Evolutionary conservation across 2,797 vertebrate species (phyloP).

Genomic region (Chrosomus eos): DNA sequence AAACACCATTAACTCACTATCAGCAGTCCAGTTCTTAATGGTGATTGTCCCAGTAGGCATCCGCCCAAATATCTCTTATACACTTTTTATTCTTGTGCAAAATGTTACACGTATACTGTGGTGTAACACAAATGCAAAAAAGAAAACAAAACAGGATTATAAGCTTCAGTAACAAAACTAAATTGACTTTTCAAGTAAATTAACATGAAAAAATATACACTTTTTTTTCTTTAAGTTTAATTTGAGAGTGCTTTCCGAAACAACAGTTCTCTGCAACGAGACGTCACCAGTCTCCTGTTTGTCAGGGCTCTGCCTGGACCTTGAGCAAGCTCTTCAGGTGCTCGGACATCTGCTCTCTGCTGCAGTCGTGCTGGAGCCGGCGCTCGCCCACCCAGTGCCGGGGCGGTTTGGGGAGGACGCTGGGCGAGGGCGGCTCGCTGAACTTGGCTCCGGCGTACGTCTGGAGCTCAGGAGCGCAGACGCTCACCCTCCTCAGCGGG

Average conservation of each 20-base stretch:
- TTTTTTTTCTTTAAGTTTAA: conserved; percentile 74
- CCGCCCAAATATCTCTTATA: conserved; percentile 38
- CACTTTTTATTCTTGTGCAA: conserved; percentile 66
- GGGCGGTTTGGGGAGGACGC: conserved; percentile 92
- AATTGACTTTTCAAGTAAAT: conserved; percentile 87
- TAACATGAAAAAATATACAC: conserved; percentile 90
- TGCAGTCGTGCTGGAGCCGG: conserved; percentile 74
- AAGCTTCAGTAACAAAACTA: conserved; percentile 95
- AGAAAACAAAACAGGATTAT: conserved; percentile 50
- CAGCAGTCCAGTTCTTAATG: neutral
- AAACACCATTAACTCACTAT: neutral
- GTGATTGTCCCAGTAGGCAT: conserved; percentile 27
- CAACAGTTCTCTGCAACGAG: conserved; percentile 77
- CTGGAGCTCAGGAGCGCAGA: conserved; percentile 67
- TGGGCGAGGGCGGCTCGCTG: conserved; percentile 93
- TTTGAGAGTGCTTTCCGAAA: conserved; percentile 54
- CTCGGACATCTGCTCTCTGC: conserved; percentile 88
- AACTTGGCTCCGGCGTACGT: conserved; percentile 94
- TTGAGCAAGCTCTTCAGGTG: conserved; percentile 93
- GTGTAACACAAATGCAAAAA: conserved; percentile 71
- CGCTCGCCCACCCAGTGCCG: conserved; percentile 91
- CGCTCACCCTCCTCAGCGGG: conserved; percentile 64
- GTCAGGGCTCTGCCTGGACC: conserved; percentile 79
- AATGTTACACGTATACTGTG: conserved; percentile 70
- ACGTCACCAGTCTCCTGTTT: neutral